These are phyloP conservation scores for Neodiprion virginianus DNA, from an alignment of 1,140 invertebrate genomes.

Conservation along the genomic window DNA sequence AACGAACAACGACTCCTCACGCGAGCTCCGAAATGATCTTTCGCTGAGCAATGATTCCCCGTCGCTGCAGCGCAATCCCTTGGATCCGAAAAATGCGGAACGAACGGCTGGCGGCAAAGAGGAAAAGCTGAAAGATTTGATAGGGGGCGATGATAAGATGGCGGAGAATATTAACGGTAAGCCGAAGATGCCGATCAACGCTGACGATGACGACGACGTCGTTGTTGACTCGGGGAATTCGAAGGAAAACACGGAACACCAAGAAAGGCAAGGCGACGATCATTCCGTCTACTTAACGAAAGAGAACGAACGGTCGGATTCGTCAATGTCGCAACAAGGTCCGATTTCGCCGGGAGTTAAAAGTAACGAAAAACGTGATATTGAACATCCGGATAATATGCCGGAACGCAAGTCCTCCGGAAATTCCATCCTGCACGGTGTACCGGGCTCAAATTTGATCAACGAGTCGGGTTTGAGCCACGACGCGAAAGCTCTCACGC, in stretches of 20 bases:
- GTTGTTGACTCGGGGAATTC: slow-evolving; percentile 38
- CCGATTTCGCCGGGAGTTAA: not conserved
- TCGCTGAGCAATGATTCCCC: not conserved
- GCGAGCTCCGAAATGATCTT: not conserved
- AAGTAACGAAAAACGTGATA: not conserved
- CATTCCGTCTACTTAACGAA: not conserved
- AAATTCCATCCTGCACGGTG: not conserved
- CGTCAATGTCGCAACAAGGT: not conserved
- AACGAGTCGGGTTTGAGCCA: not conserved
- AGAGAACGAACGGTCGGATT: slow-evolving; percentile 8
- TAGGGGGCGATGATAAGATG: not conserved
- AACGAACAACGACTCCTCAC: not conserved
- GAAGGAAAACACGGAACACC: not conserved
- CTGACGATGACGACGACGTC: slow-evolving; percentile 44
- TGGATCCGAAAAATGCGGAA: not conserved
- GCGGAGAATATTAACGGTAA: not conserved
- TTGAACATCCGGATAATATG: not conserved
- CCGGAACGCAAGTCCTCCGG: not conserved
- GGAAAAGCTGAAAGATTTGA: not conserved
- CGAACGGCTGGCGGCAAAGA: not conserved
- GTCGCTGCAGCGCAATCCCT: not conserved
- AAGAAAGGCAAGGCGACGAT: slow-evolving; percentile 7
- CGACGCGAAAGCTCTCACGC: slow-evolving; percentile 13
- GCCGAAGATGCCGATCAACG: not conserved
- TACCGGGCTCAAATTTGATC: not conserved